Base-by-base conservation (phyloP, 2,797 vertebrate species). In the Carcharodon carcharias region DNA sequence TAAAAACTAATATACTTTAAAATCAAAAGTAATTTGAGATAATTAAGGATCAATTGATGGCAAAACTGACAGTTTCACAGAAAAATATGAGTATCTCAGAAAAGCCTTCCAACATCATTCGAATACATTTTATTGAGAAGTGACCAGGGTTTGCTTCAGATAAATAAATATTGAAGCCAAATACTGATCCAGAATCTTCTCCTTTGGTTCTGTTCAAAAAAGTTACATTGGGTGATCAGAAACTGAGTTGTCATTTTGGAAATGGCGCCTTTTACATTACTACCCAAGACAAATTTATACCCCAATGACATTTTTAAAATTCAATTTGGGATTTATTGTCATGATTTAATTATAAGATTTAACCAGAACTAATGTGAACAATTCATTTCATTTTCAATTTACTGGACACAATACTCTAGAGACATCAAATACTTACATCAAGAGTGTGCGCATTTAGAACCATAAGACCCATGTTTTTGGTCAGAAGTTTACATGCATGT, bases 381-480 rank as follows among this genome's bases (percentile, higher is more conserved):
- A 91, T 35, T n/a, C 14, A 93, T 40, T 67, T 45, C 21, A 12
- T 65, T 67, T 93, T 40, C 40, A 56, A 45, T 40, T 67, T 40
- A 45, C 21, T 45, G 63, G 21, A 67, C 35, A 26, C 61, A 93
- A 45, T 16, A 67, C 40, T 18, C 26, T 26, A 96, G 96, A 95
- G 91, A 5, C 95, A 28, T 54, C 16, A 35, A 87, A 95, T 98
- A 99, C 99, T 99, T 98, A 99, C 99, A 96, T 99, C 99, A 95
- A 99, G 98, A n/a, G 98, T 99, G 96, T 98, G 99, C 98, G 99
- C 99, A 96, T 99, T 99, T 97, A 99, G 98, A 97, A 99, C 99
- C 80, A 99, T 98, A 97, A 99, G 98, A 87, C 99, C 99, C 99
- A 99, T 99, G 97, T 99, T 99, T 98, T 99, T 99, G 96, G 98